Evolutionary conservation across 2,888 invertebrate genomes (phyloP).

Genomic region (Cryptophagus acutangulus): DNA sequence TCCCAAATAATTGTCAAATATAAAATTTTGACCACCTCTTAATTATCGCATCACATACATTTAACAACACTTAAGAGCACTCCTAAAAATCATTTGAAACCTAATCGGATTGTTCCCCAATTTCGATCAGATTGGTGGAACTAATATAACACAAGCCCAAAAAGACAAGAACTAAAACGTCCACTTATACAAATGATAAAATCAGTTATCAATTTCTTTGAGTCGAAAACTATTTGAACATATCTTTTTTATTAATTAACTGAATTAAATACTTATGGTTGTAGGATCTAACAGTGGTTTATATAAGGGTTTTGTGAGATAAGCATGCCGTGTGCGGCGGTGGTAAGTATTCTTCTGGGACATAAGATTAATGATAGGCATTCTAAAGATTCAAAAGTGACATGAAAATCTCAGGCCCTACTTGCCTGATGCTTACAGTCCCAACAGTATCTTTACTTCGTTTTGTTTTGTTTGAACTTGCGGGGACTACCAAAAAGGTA

Average conservation of each 20-base stretch:
- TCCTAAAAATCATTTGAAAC: too few relatives aligned
- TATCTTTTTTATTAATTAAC: constrained; percentile 43
- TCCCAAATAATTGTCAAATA: too few relatives aligned
- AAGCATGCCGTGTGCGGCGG: constrained; percentile 37
- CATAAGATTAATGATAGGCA: constrained; percentile 49
- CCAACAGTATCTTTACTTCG: constrained; percentile 43
- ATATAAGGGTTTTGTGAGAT: constrained; percentile 35
- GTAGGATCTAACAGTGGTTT: constrained; percentile 36
- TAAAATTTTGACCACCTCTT: too few relatives aligned
- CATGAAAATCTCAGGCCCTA: constrained; percentile 50
- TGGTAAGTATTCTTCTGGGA: constrained; percentile 37
- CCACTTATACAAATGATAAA: too few relatives aligned
- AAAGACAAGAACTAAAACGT: too few relatives aligned
- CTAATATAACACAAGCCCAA: too few relatives aligned
- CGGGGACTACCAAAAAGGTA: constrained; percentile 33
- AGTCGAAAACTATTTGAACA: too few relatives aligned
- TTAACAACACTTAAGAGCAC: too few relatives aligned
- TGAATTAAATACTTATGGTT: constrained; percentile 39
- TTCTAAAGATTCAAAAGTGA: constrained; percentile 50
- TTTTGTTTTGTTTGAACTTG: constrained; percentile 41
- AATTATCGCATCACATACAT: too few relatives aligned
- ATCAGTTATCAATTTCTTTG: too few relatives aligned
- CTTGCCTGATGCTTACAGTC: constrained; percentile 32
- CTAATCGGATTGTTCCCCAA: background rate
- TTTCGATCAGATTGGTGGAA: too few relatives aligned